Evolutionary conservation across 2,797 vertebrate species (phyloP), one percentile per base, ranked within the genome.

Genomic region (Sebastolobus alascanus): DNA sequence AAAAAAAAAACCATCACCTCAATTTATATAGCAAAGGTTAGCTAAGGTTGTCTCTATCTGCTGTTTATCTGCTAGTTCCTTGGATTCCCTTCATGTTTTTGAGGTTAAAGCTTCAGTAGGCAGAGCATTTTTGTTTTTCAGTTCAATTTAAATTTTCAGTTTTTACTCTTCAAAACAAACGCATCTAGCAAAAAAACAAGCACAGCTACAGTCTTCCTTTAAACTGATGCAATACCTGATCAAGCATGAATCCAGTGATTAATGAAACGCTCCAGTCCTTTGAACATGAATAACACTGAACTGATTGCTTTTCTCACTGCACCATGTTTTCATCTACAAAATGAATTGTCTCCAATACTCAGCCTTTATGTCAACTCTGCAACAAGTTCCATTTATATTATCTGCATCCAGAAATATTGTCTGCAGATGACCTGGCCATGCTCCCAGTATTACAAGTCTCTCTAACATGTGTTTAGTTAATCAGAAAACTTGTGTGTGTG

Each of bases 341-440:
- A 82, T 75, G 52, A 73, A 38, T 70, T 72, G 27, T 69, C 60
- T 66, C 25, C 20, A 27, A 50, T 31, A 38, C 7, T 63, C 54
- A 29, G 29, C 29, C 52, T 60, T 68, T 31, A 63, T 83, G 77
- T 86, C 68, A 31, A 40, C 68, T 83, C 65, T 22, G 74, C 11
- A 67, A 52, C 60, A 55, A 43, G 18, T 75, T 80, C 63, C 55
- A 71, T 82, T 80, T 69, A 13, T 87, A 20, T 52, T 59, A 80
- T 84, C 81, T 66, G 14, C 66, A 73, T 83, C 59, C 60, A 65
- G 55, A 27, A 85, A 88, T 85, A 71, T 86, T 83, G 87, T 76
- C 75, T 80, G 76, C 84, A 86, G 84, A 89, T 85, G 90, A 91
- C 20, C 74, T 84, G 89, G 81, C 76, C 1, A 0, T 6, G 38